Evolutionary conservation across 2,113 vertebrate species (phyloP).

Genomic region (Aix galericulata): DNA sequence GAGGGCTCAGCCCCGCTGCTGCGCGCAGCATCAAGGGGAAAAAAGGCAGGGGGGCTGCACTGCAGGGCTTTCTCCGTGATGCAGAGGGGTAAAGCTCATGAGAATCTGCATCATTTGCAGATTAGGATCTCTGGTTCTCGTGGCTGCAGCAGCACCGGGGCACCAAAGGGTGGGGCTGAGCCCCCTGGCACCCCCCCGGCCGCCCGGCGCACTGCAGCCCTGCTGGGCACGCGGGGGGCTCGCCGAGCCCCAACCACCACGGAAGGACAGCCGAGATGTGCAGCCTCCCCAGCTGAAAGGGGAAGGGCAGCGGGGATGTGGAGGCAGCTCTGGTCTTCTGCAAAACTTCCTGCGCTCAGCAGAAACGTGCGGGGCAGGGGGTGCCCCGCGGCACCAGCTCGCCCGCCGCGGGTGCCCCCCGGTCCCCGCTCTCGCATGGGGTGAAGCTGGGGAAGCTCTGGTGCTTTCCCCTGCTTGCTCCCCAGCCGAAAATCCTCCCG

Average conservation of each 20-base stretch:
- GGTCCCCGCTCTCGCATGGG: accelerated
- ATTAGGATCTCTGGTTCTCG: neutral
- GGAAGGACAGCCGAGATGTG: neutral
- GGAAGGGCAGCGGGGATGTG: neutral
- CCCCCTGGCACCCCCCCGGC: neutral
- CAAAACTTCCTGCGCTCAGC: neutral
- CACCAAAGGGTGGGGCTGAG: neutral
- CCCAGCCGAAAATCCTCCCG: neutral
- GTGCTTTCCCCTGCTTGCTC: neutral
- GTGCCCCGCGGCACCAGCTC: neutral
- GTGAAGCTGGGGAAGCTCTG: neutral
- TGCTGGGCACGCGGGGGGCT: accelerated
- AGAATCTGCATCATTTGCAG: too few relatives aligned
- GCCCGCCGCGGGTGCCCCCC: neutral
- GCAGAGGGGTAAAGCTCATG: too few relatives aligned
- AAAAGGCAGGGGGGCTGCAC: neutral
- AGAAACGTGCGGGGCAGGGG: neutral
- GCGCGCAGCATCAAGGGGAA: neutral
- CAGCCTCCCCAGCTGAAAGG: neutral
- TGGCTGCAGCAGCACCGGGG: accelerated
- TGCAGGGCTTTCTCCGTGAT: neutral
- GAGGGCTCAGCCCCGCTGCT: neutral
- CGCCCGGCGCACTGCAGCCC: neutral
- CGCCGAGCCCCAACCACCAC: accelerated
- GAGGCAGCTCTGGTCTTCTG: neutral